These are phyloP conservation scores for Macrophya annulata DNA, from an alignment of 2,888 invertebrate species.

Conservation along the genomic window DNA sequence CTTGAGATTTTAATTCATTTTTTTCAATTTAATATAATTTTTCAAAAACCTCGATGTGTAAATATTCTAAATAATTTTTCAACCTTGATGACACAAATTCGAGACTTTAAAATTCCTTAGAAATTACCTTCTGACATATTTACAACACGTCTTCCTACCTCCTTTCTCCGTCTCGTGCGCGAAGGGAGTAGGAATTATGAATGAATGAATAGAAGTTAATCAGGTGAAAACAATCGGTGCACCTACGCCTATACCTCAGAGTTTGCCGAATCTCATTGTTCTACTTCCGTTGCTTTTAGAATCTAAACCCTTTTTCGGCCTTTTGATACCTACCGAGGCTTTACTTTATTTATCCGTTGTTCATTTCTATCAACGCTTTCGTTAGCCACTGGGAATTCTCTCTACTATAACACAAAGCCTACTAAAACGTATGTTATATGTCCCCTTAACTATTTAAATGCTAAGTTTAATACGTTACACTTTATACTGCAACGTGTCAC, in stretches of 20 bases:
- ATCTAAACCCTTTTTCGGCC: slow-evolving; percentile 35
- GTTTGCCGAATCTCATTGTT: slow-evolving; percentile 33
- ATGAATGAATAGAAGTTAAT: slow-evolving; percentile 37
- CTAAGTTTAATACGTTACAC: slow-evolving; percentile 53
- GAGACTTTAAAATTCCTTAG: background rate
- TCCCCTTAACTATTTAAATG: slow-evolving; percentile 36
- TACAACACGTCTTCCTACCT: slow-evolving; percentile 22
- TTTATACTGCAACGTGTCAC: background rate
- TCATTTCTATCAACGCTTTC: slow-evolving; percentile 52
- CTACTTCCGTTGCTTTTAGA: slow-evolving; percentile 51
- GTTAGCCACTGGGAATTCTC: slow-evolving; percentile 16
- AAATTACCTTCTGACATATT: slow-evolving; percentile 24
- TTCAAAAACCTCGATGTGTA: background rate
- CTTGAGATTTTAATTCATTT: background rate
- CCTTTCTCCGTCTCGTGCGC: background rate
- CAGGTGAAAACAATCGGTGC: slow-evolving; percentile 43
- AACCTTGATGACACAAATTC: background rate
- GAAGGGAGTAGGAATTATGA: background rate
- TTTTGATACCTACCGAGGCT: slow-evolving; percentile 1
- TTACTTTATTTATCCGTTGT: slow-evolving; percentile 30
- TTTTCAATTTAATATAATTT: background rate
- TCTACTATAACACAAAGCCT: background rate
- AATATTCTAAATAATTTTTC: background rate
- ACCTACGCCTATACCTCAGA: slow-evolving; percentile 38
- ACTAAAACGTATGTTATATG: background rate